Conservation (phyloP, 2,113 vertebrate species). For the Semnopithecus entellus region DNA sequence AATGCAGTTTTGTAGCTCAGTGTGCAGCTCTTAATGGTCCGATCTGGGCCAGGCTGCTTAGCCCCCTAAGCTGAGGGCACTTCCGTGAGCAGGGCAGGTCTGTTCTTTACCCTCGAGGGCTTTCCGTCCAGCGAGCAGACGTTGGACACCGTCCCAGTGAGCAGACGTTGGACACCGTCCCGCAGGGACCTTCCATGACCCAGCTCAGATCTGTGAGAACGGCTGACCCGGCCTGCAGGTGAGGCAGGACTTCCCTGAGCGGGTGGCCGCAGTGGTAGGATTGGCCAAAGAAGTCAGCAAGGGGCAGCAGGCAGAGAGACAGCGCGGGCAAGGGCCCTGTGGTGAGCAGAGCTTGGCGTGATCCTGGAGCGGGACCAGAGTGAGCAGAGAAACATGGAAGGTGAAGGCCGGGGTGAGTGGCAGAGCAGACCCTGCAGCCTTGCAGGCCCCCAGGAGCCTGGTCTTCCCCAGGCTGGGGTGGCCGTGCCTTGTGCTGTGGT, state of each 20-base stretch:
- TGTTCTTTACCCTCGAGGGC: background rate
- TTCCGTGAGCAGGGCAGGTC: fast-evolving
- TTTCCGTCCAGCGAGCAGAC: fast-evolving
- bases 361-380: background rate
- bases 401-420: background rate
- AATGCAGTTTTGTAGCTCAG: background rate
- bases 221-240: background rate
- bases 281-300: background rate
- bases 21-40: background rate
- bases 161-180: background rate
- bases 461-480: background rate
- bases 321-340: background rate
- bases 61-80: background rate
- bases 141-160: fast-evolving
- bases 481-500: background rate
- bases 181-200: fast-evolving
- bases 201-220: background rate
- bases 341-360: too few species aligned
- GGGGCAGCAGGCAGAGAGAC: too few species aligned
- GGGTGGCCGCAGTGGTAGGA: background rate
- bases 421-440: background rate
- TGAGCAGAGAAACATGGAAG: too few species aligned
- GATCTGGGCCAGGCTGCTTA: background rate
- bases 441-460: background rate
- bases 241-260: background rate